These are phyloP conservation scores for Drosophila auraria DNA, from an alignment of 1,140 invertebrate species.

Conservation along the genomic window DNA sequence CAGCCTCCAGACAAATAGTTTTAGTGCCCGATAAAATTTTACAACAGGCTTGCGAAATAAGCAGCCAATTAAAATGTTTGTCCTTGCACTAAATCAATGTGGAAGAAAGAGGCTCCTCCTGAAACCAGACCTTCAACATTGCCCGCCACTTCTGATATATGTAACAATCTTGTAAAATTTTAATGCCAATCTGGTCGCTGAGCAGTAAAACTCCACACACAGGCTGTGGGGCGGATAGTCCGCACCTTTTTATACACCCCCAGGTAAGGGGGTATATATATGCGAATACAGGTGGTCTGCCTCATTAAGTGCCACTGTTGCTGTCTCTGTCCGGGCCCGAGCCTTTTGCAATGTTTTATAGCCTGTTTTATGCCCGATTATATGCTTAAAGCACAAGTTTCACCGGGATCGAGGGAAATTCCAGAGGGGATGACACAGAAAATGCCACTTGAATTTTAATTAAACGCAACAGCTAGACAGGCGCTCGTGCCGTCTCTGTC, in stretches of 20 bases:
- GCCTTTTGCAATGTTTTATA: constrained; percentile 68
- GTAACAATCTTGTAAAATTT: constrained; percentile 47
- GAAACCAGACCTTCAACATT: constrained; percentile 9
- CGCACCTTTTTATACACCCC: constrained; percentile 37
- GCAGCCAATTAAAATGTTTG: constrained; percentile 14
- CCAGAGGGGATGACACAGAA: constrained; percentile 66
- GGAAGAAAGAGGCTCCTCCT: not conserved
- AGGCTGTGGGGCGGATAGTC: constrained; percentile 18
- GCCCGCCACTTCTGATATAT: constrained; percentile 5
- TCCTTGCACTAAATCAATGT: constrained; percentile 5
- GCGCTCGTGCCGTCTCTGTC: constrained; percentile 13
- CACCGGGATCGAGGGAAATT: constrained; percentile 9
- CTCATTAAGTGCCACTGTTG: constrained; percentile 40
- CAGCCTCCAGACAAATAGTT: not conserved
- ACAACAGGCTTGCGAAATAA: not conserved
- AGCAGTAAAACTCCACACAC: constrained; percentile 23
- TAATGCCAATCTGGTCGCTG: constrained; percentile 36
- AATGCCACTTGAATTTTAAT: constrained; percentile 84
- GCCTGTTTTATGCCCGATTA: constrained; percentile 82
- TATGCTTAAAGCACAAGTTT: constrained; percentile 80
- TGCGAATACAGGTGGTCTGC: constrained; percentile 11
- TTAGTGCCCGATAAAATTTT: not conserved
- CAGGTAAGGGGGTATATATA: constrained; percentile 1
- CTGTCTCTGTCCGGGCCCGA: constrained; percentile 26
- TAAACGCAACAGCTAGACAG: constrained; percentile 77